A percentile compares a stretch with the other conserved stretches of the same genome.
Conservation (phyloP, 1,140 invertebrate genomes). For the Nasonia longicornis region DNA sequence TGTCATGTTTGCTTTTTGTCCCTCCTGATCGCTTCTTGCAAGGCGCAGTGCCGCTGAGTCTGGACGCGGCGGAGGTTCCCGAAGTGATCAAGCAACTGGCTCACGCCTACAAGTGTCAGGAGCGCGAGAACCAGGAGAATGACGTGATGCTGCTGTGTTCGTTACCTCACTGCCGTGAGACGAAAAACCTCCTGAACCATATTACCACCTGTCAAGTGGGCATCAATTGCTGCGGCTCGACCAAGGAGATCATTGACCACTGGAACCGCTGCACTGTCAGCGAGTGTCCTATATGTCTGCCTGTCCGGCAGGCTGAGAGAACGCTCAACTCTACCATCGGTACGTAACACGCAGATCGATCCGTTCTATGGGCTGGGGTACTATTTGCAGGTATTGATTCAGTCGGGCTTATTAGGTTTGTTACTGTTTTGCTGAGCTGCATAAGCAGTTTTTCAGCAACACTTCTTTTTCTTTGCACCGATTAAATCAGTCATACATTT, state of each 20-base stretch:
- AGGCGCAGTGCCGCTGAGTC: conserved; percentile 27
- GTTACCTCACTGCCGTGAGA: conserved; percentile 40
- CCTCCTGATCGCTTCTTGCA: conserved; percentile 40
- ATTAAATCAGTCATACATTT: background rate
- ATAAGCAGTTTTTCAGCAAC: background rate
- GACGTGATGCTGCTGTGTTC: conserved; percentile 45
- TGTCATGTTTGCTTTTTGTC: conserved; percentile 20
- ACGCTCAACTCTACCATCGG: conserved; percentile 28
- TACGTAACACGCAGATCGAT: conserved; percentile 14
- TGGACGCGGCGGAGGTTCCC: conserved; percentile 25
- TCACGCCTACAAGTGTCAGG: conserved; percentile 43
- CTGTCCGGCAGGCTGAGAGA: conserved; percentile 40
- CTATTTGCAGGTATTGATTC: background rate
- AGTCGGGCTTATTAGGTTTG: background rate
- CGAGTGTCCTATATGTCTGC: conserved; percentile 40
- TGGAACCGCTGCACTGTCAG: conserved; percentile 38
- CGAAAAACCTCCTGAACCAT: conserved; percentile 41
- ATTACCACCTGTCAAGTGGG: conserved; percentile 32
- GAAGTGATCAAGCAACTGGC: conserved; percentile 44
- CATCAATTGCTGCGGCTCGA: conserved; percentile 35
- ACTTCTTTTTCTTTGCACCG: background rate
- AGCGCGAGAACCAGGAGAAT: conserved; percentile 44
- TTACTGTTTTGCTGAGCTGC: background rate
- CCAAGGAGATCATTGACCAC: conserved; percentile 43
- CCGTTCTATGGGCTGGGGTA: background rate